phyloP scores from a whole-genome alignment of 1,140 invertebrate species.

The Belonocnema kinseyi region DNA sequence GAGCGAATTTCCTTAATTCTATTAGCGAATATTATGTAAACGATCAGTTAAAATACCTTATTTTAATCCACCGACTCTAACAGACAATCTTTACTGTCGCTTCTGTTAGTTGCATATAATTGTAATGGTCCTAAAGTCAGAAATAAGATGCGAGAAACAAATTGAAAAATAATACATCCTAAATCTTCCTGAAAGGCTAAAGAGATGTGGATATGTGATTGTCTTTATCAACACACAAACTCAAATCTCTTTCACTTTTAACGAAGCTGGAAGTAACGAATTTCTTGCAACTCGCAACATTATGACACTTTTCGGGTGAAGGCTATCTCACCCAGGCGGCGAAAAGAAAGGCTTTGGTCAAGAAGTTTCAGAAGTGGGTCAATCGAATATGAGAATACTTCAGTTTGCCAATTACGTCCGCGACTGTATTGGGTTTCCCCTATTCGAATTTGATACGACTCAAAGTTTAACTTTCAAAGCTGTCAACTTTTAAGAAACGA shows the following conservation, averaged over 20 bases:
- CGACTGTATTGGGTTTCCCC: background rate
- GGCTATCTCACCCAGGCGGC: background rate
- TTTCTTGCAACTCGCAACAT: constrained; percentile 34
- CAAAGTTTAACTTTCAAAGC: background rate
- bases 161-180: background rate
- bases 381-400: constrained; percentile 8
- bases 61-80: background rate
- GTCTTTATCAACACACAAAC: background rate
- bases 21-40: constrained; percentile 5
- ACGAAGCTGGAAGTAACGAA: background rate
- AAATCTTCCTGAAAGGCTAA: background rate
- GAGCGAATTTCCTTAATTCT: background rate
- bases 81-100: background rate
- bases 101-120: constrained; percentile 8
- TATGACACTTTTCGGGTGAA: constrained; percentile 21
- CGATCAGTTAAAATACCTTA: constrained; percentile 8
- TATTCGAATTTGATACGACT: background rate
- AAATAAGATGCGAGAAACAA: background rate
- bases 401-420: background rate
- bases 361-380: constrained; percentile 46
- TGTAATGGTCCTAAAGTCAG: background rate
- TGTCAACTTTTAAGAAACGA: background rate
- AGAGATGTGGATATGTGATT: background rate
- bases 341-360: constrained; percentile 40
- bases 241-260: background rate